A percentile compares a stretch with the other conserved stretches of the same genome.
Conservation (phyloP, 1,140 invertebrate genomes). For the Aphis craccivora region DNA sequence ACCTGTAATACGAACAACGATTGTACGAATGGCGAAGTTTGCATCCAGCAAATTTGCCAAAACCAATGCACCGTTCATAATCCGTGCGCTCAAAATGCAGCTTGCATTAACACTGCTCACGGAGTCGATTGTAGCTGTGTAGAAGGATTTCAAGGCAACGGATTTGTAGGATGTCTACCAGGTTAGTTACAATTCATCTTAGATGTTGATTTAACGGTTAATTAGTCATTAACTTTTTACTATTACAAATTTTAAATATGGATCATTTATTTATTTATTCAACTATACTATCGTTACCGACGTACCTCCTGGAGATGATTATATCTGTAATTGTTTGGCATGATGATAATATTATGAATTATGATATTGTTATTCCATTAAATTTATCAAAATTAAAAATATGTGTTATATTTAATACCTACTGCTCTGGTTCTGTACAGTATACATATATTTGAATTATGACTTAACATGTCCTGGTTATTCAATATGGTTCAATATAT, state of each 20-base stretch:
- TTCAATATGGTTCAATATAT: not conserved
- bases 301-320: no score
- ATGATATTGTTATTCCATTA: not conserved
- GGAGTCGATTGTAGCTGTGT: constrained; percentile 83
- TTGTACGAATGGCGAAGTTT: constrained; percentile 80
- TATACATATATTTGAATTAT: not conserved
- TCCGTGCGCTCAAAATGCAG: constrained; percentile 82
- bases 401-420: not conserved
- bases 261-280: not conserved
- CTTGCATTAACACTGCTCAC: constrained; percentile 89
- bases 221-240: not conserved
- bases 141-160: constrained; percentile 86
- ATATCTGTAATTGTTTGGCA: no score
- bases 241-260: not conserved
- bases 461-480: not conserved
- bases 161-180: constrained; percentile 78
- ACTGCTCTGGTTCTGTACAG: not conserved
- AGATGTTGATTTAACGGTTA: not conserved
- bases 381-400: not conserved
- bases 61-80: constrained; percentile 82
- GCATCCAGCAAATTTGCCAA: constrained; percentile 80
- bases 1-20: constrained; percentile 83
- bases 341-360: no score
- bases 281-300: not conserved
- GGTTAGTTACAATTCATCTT: constrained; percentile 67